A percentile compares a stretch with the other conserved stretches of the same genome.
These are phyloP conservation scores for Callyntrura sp. DNA, from an alignment of 2,888 invertebrate genomes.

Conservation along the genomic window DNA sequence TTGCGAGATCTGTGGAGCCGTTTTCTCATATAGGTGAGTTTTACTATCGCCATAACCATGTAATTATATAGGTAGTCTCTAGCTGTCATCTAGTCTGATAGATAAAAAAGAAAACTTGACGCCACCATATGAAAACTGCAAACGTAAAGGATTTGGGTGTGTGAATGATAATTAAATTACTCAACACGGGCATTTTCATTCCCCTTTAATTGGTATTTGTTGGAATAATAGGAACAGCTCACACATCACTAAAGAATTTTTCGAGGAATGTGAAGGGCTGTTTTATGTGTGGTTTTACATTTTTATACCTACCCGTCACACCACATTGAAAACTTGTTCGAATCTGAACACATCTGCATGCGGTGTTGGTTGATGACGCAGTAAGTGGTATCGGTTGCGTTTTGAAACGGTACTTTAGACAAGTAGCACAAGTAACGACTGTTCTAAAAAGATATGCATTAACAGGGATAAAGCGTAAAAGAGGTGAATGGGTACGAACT, in stretches of 20 bases:
- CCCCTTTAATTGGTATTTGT: too few relatives aligned
- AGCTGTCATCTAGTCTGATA: too few relatives aligned
- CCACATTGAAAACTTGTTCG: conserved; percentile 55
- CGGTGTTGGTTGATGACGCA: conserved; percentile 64
- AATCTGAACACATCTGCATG: conserved; percentile 57
- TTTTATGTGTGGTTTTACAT: conserved; percentile 11
- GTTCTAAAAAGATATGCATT: conserved; percentile 8
- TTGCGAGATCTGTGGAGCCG: conserved; percentile 82
- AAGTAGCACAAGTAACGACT: conserved; percentile 55
- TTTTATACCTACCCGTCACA: conserved; percentile 10
- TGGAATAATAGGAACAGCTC: too few relatives aligned
- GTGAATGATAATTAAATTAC: neutral
- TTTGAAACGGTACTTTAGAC: conserved; percentile 71
- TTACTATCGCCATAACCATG: neutral
- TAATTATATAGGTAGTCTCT: neutral
- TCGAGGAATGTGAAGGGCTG: conserved; percentile 24
- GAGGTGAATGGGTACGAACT: conserved; percentile 55
- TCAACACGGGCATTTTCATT: neutral
- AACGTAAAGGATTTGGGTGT: too few relatives aligned
- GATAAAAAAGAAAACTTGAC: too few relatives aligned
- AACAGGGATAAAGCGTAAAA: conserved; percentile 32
- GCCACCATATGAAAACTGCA: too few relatives aligned
- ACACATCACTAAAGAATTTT: conserved; percentile 10
- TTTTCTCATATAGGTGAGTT: conserved; percentile 83
- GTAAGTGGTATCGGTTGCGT: conserved; percentile 44